A percentile compares a stretch with the other conserved stretches of the same genome.
Conservation (phyloP, 2,113 vertebrate species). For the Sciurus niger region DNA sequence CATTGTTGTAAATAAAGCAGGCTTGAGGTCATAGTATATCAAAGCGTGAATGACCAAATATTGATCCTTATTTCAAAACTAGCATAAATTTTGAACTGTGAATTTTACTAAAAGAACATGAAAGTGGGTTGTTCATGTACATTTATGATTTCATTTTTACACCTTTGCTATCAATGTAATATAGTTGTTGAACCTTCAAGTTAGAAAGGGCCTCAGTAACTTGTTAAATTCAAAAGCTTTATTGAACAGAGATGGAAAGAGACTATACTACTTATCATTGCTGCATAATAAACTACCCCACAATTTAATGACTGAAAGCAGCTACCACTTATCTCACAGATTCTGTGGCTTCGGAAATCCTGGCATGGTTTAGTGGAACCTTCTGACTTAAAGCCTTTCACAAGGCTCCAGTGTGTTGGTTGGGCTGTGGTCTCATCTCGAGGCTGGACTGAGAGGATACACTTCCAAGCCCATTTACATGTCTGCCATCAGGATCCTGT, state of each 20-base stretch:
- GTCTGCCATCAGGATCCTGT: background rate
- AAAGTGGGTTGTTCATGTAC: background rate
- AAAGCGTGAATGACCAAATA: conserved; percentile 2
- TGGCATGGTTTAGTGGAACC: background rate
- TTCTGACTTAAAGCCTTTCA: background rate
- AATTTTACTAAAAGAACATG: conserved; percentile 22
- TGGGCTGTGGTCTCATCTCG: background rate
- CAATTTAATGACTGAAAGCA: background rate
- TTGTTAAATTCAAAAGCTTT: background rate
- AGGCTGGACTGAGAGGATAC: background rate
- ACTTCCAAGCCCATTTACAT: background rate
- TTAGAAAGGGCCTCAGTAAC: background rate
- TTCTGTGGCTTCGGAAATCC: background rate
- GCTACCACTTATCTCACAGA: background rate
- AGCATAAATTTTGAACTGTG: background rate
- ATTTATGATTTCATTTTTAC: conserved; percentile 18
- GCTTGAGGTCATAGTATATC: background rate
- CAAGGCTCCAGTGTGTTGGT: background rate
- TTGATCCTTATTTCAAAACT: conserved; percentile 43
- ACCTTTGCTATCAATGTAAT: background rate
- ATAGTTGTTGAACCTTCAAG: background rate
- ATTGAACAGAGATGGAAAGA: background rate
- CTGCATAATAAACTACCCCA: background rate
- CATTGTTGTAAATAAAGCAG: background rate
- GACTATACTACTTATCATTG: background rate